phyloP scores from a whole-genome alignment of 1,140 invertebrate species.

The Cecropterus lyciades region DNA sequence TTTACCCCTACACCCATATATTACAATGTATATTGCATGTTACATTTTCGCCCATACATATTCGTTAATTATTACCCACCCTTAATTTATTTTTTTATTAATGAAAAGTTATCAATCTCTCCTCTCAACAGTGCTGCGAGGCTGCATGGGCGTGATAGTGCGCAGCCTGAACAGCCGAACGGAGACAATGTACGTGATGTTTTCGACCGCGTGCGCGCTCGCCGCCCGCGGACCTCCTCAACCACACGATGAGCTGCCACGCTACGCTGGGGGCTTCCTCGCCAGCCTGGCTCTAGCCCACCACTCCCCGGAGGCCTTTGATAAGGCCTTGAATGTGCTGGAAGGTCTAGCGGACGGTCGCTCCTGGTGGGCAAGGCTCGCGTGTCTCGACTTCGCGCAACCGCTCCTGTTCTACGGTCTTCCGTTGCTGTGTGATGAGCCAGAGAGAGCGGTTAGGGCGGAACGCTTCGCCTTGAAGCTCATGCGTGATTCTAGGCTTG shows the following conservation, averaged over 20 bases:
- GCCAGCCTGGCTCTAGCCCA: constrained; percentile 87
- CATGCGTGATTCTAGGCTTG: constrained; percentile 89
- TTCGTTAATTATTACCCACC: too few species aligned
- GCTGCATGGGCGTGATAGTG: constrained; percentile 74
- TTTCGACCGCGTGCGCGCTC: constrained; percentile 89
- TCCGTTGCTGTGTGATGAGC: constrained; percentile 87
- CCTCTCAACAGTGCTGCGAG: constrained; percentile 51
- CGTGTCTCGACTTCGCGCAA: constrained; percentile 91
- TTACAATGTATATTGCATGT: too few species aligned
- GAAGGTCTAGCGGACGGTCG: constrained; percentile 52
- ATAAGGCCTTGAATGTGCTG: constrained; percentile 50
- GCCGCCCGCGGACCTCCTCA: constrained; percentile 88
- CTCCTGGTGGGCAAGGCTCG: constrained; percentile 92
- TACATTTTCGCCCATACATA: too few species aligned
- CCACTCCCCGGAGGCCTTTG: constrained; percentile 55
- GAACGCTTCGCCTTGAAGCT: constrained; percentile 86
- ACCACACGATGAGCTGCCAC: constrained; percentile 92
- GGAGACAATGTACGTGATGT: constrained; percentile 86
- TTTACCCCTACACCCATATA: too few species aligned
- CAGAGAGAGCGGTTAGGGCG: constrained; percentile 84
- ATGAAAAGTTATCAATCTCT: too few species aligned
- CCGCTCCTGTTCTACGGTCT: constrained; percentile 94
- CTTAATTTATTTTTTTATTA: too few species aligned
- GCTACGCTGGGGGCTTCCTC: constrained; percentile 87
- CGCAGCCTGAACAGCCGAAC: constrained; percentile 80